Percentiles rank a stretch among this genome's conserved stretches.
Conservation (phyloP, 35 echinoderm and acorn worm genomes). For the Apostichopus parvimensis region DNA sequence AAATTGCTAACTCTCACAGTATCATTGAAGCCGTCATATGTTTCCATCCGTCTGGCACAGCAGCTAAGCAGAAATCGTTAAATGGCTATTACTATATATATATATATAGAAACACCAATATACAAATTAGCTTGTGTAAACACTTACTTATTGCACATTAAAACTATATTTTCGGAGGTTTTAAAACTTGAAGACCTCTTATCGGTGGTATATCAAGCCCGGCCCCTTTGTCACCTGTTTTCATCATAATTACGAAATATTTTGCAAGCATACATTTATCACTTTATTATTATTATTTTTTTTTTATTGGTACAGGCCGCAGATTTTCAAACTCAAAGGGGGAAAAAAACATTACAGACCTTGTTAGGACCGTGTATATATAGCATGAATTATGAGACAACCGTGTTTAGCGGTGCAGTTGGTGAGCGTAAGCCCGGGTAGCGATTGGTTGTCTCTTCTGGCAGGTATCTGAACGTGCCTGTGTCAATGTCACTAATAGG, state of each 20-base stretch:
- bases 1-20: too few species aligned
- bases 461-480: background rate
- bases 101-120: background rate
- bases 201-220: background rate
- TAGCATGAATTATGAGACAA: constrained; percentile 30
- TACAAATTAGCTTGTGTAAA: constrained; percentile 56
- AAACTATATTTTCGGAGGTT: constrained; percentile 48
- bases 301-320: background rate
- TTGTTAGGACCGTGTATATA: background rate
- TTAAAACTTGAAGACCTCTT: constrained; percentile 52
- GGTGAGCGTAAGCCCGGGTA: constrained; percentile 7
- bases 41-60: too few species aligned
- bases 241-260: constrained; percentile 23
- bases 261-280: constrained; percentile 23
- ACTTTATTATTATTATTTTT: background rate
- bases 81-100: background rate
- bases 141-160: constrained; percentile 11
- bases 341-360: background rate
- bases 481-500: constrained; percentile 18
- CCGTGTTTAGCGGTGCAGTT: constrained; percentile 21
- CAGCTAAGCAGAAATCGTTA: constrained; percentile 28
- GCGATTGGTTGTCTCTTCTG: background rate
- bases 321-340: background rate
- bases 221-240: constrained; percentile 18
- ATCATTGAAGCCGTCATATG: too few species aligned